Evolutionary conservation across 2,888 invertebrate genomes (phyloP).

Genomic region (Napeogenes sylphis): DNA sequence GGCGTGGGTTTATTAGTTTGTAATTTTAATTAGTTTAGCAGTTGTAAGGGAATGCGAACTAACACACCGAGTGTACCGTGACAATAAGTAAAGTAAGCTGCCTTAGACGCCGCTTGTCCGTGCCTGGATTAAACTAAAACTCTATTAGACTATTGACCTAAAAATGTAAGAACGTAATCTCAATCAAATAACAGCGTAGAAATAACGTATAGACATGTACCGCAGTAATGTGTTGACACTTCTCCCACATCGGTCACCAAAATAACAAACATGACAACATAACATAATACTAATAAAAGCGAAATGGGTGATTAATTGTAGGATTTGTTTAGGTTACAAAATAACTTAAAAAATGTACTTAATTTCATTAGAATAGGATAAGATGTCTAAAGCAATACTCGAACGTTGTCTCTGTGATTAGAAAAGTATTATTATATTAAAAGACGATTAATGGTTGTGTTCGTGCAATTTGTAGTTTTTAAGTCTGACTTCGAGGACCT

Average conservation of each 20-base stretch:
- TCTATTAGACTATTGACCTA: constrained; percentile 2
- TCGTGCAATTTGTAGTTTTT: constrained; percentile 73
- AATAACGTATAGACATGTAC: too few relatives aligned
- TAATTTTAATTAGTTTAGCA: constrained; percentile 42
- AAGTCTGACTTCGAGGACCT: constrained; percentile 54
- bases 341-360: constrained; percentile 17
- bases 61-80: constrained; percentile 66
- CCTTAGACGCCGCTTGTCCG: constrained; percentile 56
- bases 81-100: constrained; percentile 70
- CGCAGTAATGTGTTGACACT: neutral
- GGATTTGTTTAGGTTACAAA: constrained; percentile 5
- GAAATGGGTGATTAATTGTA: constrained; percentile 1
- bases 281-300: constrained; percentile 4
- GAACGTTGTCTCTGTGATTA: constrained; percentile 61
- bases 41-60: constrained; percentile 67
- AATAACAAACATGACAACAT: constrained; percentile 8
- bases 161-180: too few relatives aligned
- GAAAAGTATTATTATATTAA: constrained; percentile 57
- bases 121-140: constrained; percentile 40
- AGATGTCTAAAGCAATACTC: constrained; percentile 63
- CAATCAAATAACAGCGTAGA: too few relatives aligned
- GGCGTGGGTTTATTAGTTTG: constrained; percentile 23
- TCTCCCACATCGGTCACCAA: constrained; percentile 25
- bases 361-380: constrained; percentile 35
- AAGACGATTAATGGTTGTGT: constrained; percentile 74